Conservation (phyloP, 2,888 invertebrate species). For the Rhamnusium bicolor region DNA sequence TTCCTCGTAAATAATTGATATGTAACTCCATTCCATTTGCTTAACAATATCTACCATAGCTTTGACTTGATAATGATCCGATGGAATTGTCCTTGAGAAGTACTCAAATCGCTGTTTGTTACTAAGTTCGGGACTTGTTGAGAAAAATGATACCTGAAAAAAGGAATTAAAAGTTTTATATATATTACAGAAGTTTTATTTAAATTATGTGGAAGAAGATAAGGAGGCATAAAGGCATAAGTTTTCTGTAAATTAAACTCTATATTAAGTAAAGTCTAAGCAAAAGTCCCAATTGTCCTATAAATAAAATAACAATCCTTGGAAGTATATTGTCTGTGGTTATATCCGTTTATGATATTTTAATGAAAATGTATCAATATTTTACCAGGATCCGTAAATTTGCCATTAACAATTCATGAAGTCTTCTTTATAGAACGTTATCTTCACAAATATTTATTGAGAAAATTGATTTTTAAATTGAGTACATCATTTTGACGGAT, state of each 20-base stretch:
- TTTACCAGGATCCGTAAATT: too few relatives aligned
- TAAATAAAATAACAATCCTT: neutral
- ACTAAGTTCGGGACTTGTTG: slow-evolving; percentile 93
- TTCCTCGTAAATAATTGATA: slow-evolving; percentile 96
- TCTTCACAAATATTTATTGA: too few relatives aligned
- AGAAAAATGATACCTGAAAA: slow-evolving; percentile 93
- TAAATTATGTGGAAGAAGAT: neutral
- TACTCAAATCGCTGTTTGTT: slow-evolving; percentile 96
- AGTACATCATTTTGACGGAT: too few relatives aligned
- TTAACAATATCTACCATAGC: slow-evolving; percentile 96
- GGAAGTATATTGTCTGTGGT: too few relatives aligned
- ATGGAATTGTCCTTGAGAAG: slow-evolving; percentile 95
- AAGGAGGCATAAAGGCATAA: neutral
- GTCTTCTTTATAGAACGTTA: too few relatives aligned
- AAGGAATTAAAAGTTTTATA: slow-evolving; percentile 32
- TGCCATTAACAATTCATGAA: too few relatives aligned
- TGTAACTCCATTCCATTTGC: slow-evolving; percentile 92
- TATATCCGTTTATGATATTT: too few relatives aligned
- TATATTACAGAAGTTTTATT: neutral
- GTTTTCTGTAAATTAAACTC: neutral
- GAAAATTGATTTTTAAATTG: too few relatives aligned
- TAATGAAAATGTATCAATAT: too few relatives aligned
- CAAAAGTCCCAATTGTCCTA: too few relatives aligned
- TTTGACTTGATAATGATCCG: slow-evolving; percentile 94
- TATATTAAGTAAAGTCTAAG: neutral